These are phyloP conservation scores for Lagenorhynchus albirostris DNA, from an alignment of 2,113 vertebrate species.

Conservation along the genomic window DNA sequence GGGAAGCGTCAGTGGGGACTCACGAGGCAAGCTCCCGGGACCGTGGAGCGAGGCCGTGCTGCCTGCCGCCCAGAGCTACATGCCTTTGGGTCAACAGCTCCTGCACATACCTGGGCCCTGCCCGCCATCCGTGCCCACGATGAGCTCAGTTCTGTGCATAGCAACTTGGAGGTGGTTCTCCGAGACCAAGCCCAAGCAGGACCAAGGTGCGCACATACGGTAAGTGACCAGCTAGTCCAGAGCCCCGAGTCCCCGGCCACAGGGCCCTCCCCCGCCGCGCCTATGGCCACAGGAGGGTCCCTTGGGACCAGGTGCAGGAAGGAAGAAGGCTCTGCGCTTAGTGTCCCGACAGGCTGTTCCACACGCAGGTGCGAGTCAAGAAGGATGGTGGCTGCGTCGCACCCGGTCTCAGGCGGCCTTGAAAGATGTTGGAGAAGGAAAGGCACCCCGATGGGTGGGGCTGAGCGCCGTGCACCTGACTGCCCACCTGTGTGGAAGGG, in stretches of 20 bases:
- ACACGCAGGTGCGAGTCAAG: accelerated
- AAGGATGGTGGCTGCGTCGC: accelerated
- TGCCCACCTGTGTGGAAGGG: background rate
- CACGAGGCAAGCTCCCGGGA: background rate
- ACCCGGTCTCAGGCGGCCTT: background rate
- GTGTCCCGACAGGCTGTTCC: too few relatives aligned
- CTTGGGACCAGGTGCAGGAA: background rate
- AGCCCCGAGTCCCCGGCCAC: accelerated
- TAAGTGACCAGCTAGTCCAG: accelerated
- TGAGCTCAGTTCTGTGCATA: accelerated
- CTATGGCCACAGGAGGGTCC: accelerated
- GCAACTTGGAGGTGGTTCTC: accelerated
- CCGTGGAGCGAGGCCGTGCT: accelerated
- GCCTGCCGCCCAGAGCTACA: accelerated
- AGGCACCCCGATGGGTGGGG: accelerated
- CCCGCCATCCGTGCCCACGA: background rate
- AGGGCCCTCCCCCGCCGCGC: accelerated
- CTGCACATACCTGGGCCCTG: background rate
- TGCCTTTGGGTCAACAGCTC: accelerated
- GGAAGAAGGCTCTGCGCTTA: background rate
- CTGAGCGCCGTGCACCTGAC: accelerated
- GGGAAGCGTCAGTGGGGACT: too few relatives aligned
- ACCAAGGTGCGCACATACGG: accelerated
- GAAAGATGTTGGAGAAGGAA: too few relatives aligned
- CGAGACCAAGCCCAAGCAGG: background rate